Evolutionary conservation across 2,113 vertebrate genomes (phyloP).

Genomic region (Bothrops jararaca): DNA sequence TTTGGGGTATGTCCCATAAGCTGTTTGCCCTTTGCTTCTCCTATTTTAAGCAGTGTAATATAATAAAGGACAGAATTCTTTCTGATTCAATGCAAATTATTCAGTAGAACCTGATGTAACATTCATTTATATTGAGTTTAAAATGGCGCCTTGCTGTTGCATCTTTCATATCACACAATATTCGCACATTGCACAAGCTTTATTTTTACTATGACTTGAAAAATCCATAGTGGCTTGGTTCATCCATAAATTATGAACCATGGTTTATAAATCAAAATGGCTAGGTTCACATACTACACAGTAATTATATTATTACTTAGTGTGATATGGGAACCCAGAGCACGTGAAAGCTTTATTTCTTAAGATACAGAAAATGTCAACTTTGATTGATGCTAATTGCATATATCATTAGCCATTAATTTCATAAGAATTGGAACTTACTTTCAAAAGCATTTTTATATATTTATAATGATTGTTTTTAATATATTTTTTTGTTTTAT

Average conservation of each 20-base stretch:
- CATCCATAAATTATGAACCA: background rate
- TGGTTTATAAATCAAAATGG: background rate
- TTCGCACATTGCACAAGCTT: background rate
- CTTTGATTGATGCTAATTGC: background rate
- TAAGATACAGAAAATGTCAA: background rate
- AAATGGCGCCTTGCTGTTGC: background rate
- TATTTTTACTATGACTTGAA: background rate
- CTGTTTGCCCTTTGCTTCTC: background rate
- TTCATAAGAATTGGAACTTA: background rate
- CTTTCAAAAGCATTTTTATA: background rate
- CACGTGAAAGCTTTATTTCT: background rate
- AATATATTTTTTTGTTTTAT: background rate
- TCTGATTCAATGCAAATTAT: too few species aligned
- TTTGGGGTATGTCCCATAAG: background rate
- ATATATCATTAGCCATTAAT: background rate
- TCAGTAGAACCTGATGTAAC: background rate
- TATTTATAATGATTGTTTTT: background rate
- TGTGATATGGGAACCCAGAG: background rate
- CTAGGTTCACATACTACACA: background rate
- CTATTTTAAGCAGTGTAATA: background rate
- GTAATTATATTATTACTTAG: background rate
- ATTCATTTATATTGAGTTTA: background rate
- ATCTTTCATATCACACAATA: background rate
- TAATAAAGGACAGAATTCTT: background rate
- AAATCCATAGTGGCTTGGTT: background rate